A percentile compares a stretch with the other conserved stretches of the same genome.
Evolutionary conservation across 2,888 invertebrate genomes (phyloP).

Genomic region (Cephus nigrinus): DNA sequence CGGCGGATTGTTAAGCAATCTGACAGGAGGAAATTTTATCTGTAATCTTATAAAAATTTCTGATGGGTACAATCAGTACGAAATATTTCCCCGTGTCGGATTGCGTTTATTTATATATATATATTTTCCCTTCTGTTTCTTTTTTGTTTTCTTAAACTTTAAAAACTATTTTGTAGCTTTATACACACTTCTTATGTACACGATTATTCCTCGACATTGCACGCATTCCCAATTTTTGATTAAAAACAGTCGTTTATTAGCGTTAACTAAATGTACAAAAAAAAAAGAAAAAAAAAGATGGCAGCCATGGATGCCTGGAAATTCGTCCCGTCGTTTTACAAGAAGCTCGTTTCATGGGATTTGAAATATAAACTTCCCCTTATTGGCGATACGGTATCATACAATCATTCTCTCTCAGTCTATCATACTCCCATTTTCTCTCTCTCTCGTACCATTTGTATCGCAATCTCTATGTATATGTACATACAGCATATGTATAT

Average conservation of each 20-base stretch:
- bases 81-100: not conserved
- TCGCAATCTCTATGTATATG: not conserved
- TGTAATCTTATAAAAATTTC: too few relatives aligned
- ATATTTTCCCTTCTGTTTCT: not conserved
- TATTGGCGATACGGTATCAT: too few relatives aligned
- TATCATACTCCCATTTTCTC: slow-evolving; percentile 3
- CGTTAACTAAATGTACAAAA: not conserved
- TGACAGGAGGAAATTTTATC: too few relatives aligned
- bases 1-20: too few relatives aligned
- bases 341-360: too few relatives aligned
- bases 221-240: slow-evolving; percentile 7
- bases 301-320: not conserved
- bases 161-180: too few relatives aligned
- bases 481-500: slow-evolving; percentile 3
- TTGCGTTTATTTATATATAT: slow-evolving; percentile 6
- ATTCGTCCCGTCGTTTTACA: too few relatives aligned
- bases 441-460: not conserved
- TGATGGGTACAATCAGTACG: too few relatives aligned
- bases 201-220: not conserved
- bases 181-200: slow-evolving; percentile 1
- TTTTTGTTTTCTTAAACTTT: not conserved
- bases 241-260: not conserved
- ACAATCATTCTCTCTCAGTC: not conserved
- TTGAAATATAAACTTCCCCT: too few relatives aligned
- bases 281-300: not conserved